Evolutionary conservation across 2,888 invertebrate genomes (phyloP), one percentile per base, ranked within the genome.

Genomic region (Caenorhabditis macrosperma): DNA sequence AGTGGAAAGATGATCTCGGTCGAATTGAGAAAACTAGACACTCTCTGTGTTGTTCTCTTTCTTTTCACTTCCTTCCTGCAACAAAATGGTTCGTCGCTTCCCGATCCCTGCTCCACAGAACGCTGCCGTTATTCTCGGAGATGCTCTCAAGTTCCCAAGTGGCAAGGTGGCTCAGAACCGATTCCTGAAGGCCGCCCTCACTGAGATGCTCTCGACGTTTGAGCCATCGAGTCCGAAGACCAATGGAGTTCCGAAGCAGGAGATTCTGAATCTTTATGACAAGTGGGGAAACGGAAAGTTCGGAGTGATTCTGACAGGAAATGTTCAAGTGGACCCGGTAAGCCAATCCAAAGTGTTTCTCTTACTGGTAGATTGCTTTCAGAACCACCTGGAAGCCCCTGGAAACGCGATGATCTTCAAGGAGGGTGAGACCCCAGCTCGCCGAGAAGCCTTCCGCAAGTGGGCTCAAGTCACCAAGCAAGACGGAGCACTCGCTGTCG

Each of bases 251-350:
- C 86, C 87, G 15, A 82, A 81, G 7, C 77, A 76, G 44, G 48
- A 71, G 44, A 66, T 83, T 33, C 66, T 81, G 41, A 83, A 81
- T 63, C 50, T 81, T 17, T 87, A 87, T 57, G 78, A 81, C n/a
- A 87, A 87, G 55, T 87, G 83, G 82, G 82, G 76, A 38, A 82
- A 85, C 30, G 87, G 87, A 35, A 72, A 78, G 7, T 87, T 83
- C 52, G 87, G 87, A 33, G 44, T 87, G 26, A 74, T 87, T 38
- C 64, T 87, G 12, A 87, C 83, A 20, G 87, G 87, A 44, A 87
- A 82, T 54, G 77, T 82, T n/a, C 57, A 52, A 20, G 77, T 79
- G 0, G 60, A 63, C 24, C 82, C 82, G 33, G 78, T 79, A 22
- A 57, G 66, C n/a, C n/a, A n/a, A n/a, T n/a, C n/a, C n/a, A n/a